Conservation (phyloP, 1,140 invertebrate species). For the Leptopilina clavipes region DNA sequence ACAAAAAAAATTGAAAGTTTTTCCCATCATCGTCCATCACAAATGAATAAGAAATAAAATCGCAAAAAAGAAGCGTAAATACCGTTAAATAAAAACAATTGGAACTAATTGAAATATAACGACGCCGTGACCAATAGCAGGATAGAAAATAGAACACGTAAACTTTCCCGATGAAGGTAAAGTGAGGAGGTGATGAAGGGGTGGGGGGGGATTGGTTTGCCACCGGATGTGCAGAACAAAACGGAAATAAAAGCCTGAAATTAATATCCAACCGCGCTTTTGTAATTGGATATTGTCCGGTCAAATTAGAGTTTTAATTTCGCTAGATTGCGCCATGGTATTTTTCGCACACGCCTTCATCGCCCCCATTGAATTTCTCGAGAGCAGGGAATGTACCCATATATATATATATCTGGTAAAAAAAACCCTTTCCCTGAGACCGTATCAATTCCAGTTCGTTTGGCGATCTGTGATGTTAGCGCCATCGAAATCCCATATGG, state of each 20-base stretch:
- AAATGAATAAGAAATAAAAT: not conserved
- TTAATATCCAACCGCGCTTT: slow-evolving; percentile 65
- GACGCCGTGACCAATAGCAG: not conserved
- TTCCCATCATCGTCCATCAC: not conserved
- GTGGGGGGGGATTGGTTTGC: not conserved
- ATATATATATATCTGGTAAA: not conserved
- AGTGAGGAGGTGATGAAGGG: too few species aligned
- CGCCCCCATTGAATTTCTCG: slow-evolving; percentile 18
- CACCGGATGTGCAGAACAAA: slow-evolving; percentile 43
- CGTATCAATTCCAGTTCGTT: slow-evolving; percentile 52
- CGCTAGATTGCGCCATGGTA: slow-evolving; percentile 61
- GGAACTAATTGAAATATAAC: slow-evolving; percentile 24
- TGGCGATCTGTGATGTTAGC: slow-evolving; percentile 41
- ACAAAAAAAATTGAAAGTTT: not conserved
- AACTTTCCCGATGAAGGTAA: not conserved
- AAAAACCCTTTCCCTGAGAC: slow-evolving; percentile 24
- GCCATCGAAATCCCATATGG: slow-evolving; percentile 9
- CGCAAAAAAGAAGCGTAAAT: not conserved
- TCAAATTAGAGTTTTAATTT: slow-evolving; percentile 73
- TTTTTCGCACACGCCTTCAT: slow-evolving; percentile 42
- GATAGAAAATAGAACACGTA: not conserved
- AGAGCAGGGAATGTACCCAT: not conserved
- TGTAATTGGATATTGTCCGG: slow-evolving; percentile 73
- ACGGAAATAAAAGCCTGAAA: slow-evolving; percentile 64
- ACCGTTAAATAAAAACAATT: not conserved